These are phyloP conservation scores for Ceramica pisi DNA, from an alignment of 2,888 invertebrate genomes.

Conservation along the genomic window DNA sequence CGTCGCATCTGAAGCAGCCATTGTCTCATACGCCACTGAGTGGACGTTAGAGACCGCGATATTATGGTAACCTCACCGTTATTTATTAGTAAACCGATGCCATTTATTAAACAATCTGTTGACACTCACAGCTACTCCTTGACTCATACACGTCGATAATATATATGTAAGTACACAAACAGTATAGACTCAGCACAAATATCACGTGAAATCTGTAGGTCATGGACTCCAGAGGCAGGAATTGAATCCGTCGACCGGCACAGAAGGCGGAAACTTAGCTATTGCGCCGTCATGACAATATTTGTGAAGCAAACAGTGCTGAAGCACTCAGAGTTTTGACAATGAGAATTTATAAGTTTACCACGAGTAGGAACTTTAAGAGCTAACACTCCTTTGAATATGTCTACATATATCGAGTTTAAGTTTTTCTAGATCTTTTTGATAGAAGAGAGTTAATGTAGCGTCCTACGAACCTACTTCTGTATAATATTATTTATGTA, in stretches of 20 bases:
- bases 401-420: neutral
- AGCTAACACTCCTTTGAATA: neutral
- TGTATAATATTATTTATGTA: too few species aligned
- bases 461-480: neutral
- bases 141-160: conserved; percentile 29
- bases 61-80: conserved; percentile 11
- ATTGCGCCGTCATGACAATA: conserved; percentile 6
- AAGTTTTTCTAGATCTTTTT: neutral
- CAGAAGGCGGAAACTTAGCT: conserved; percentile 40
- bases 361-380: neutral
- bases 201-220: conserved; percentile 20
- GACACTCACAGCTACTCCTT: conserved; percentile 30
- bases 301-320: conserved; percentile 26
- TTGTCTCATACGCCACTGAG: neutral
- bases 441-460: neutral
- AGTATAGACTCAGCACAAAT: conserved; percentile 7
- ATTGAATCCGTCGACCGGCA: conserved; percentile 1
- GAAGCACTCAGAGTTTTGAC: neutral
- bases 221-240: conserved; percentile 18
- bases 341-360: neutral
- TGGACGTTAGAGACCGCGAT: neutral
- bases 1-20: neutral
- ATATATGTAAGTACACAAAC: conserved; percentile 20
- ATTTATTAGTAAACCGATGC: conserved; percentile 33
- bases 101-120: conserved; percentile 27